phyloP scores from a whole-genome alignment of 2,113 vertebrate species.

The Silurus glanis region DNA sequence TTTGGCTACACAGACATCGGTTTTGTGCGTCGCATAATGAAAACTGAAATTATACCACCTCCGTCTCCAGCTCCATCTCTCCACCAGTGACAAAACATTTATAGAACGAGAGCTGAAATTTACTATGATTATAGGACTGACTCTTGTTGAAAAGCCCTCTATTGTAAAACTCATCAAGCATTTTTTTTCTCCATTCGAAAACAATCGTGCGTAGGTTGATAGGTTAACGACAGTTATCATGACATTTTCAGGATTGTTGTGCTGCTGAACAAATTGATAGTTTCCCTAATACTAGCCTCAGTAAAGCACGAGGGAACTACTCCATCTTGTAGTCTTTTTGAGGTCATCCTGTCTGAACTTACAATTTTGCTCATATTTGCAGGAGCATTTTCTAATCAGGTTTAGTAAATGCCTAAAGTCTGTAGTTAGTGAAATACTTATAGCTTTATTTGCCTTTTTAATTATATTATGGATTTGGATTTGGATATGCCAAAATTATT shows the following conservation, averaged over 20 bases:
- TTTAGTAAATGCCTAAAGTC: not conserved
- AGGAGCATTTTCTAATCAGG: not conserved
- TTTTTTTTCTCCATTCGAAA: constrained; percentile 42
- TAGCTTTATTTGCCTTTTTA: not conserved
- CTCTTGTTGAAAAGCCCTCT: constrained; percentile 48
- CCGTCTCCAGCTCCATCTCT: constrained; percentile 25
- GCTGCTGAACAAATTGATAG: constrained; percentile 37
- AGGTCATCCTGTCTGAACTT: not conserved
- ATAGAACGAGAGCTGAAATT: constrained; percentile 55
- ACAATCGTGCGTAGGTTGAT: constrained; percentile 51
- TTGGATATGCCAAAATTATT: not conserved
- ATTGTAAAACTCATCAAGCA: constrained; percentile 55
- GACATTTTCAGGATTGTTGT: constrained; percentile 45
- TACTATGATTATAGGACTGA: constrained; percentile 61
- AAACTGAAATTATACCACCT: constrained; percentile 23
- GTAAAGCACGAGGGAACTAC: constrained; percentile 1
- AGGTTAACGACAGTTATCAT: constrained; percentile 53
- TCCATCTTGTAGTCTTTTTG: not conserved
- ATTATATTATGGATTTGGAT: not conserved
- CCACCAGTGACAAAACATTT: constrained; percentile 66
- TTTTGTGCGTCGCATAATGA: constrained; percentile 13
- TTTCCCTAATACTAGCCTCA: constrained; percentile 14
- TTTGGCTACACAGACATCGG: not conserved
- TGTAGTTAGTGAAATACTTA: not conserved
- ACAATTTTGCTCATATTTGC: not conserved